Base-by-base conservation (phyloP, 2,797 vertebrate species). In the Eidolon dupreanum region DNA sequence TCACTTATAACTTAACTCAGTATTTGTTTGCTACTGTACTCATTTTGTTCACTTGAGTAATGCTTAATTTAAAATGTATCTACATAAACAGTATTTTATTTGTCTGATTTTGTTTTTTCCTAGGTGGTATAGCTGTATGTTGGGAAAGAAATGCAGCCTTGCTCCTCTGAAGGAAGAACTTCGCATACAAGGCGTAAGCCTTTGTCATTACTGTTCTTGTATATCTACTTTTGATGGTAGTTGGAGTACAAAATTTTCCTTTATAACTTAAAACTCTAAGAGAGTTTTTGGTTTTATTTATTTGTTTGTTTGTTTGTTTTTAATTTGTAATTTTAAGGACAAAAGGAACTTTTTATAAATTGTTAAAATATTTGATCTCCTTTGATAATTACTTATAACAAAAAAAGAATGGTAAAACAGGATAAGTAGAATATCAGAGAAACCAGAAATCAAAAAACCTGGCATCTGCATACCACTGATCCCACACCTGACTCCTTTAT, bases 51-150 rank as follows among this genome's bases (percentile, higher is more conserved):
- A 12, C 13, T 90, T 93, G 43, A 84, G 15, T 73, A 65, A 87
- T 81, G 38, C 65, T 59, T 55, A 57, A 22, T 95, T 83, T 78
- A 68, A 71, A 70, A 33, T 74, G n/a, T 78, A 73, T 41, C 33
- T 46, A 51, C 1, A 4, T 90, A 77, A 95, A 24, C 15, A 57
- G 15, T 66, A 11, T 79, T 83, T 94, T 24, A 59, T 59, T 81
- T 95, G 79, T 82, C 36, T 96, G 55, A 4, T 82, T 33, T 78
- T 79, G 49, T 51, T 71, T 12, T 1, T 6, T 7, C 19, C 22
- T 55, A 99, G 99, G 96, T 99, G 99, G 99, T 99, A 99, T 98
- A 99, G 99, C 98, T 99, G 99, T 98, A 99, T 99, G 99, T 98
- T 99, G 99, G 99, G 99, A 88, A 99, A 99, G 98, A 99, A 99